A percentile compares a stretch with the other conserved stretches of the same genome.
Conservation (phyloP, 1,140 invertebrate species). For the Sinella curviseta region DNA sequence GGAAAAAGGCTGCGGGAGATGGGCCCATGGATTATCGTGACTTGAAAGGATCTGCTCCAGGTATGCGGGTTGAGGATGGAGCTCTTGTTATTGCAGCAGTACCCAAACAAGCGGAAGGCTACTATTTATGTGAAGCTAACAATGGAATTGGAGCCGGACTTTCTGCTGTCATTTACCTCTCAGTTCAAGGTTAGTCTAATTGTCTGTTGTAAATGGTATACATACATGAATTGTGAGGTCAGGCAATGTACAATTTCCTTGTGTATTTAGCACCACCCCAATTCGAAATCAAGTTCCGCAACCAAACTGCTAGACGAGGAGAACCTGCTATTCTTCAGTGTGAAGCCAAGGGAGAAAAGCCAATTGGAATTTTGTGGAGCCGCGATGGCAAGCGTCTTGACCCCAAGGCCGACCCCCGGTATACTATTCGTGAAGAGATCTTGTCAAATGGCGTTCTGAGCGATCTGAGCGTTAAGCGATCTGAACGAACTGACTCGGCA, state of each 20-base stretch:
- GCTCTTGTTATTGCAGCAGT: slow-evolving; percentile 84
- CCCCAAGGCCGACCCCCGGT: slow-evolving; percentile 69
- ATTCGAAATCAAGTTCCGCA: slow-evolving; percentile 87
- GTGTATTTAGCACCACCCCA: slow-evolving; percentile 77
- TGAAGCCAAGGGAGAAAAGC: slow-evolving; percentile 59
- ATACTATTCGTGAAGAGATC: slow-evolving; percentile 89
- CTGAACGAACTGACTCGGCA: slow-evolving; percentile 85
- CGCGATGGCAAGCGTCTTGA: slow-evolving; percentile 89
- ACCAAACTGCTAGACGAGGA: slow-evolving; percentile 83
- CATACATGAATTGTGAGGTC: background rate
- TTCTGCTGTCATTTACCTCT: slow-evolving; percentile 87
- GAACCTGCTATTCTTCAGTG: slow-evolving; percentile 81
- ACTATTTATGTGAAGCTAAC: slow-evolving; percentile 92
- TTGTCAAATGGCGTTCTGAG: slow-evolving; percentile 81
- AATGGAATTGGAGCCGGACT: slow-evolving; percentile 93
- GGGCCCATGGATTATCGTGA: slow-evolving; percentile 89
- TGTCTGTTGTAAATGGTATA: background rate
- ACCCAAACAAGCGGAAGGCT: slow-evolving; percentile 75
- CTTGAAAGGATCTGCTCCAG: slow-evolving; percentile 81
- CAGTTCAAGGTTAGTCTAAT: slow-evolving; percentile 75
- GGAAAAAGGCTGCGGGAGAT: slow-evolving; percentile 91
- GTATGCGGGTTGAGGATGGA: slow-evolving; percentile 87
- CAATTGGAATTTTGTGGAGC: slow-evolving; percentile 90
- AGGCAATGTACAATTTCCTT: background rate
- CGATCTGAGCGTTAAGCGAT: slow-evolving; percentile 83